Base-by-base conservation (phyloP, 2,888 invertebrate species). In the Thera obeliscata region DNA sequence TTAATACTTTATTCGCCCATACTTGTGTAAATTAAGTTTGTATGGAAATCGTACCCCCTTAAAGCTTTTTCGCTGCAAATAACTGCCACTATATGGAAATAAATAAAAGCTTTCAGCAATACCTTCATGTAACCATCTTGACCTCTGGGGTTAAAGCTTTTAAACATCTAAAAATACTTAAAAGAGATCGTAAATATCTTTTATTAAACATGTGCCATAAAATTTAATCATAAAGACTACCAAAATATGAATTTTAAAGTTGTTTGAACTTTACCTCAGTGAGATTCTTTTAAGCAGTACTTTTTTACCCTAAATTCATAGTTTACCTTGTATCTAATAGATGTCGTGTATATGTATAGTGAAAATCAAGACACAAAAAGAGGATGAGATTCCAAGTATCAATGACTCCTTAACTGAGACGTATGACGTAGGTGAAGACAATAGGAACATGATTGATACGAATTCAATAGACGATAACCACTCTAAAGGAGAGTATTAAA, bases 391-490 rank as follows among this genome's bases (percentile, higher is more conserved):
- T 58, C 22, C 46, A 59, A 59, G 55, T 54, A 62, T 56, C 66
- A 71, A 66, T 74, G 69, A 73, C 68, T 67, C 70, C 71, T 74
- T 56, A 65, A 61, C 54, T 68, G 70, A 74, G 59, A 61, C 67
- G n/a, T 64, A 69, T 87, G 86, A 87, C 87, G 87, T 78, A 83
- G 81, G 73, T 67, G 38, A 60, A 77, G 76, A 87, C 87, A 87
- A 87, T 87, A 70, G 74, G 81, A 70, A 61, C 70, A 71, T 72
- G 76, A 76, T 77, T 69, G 72, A 76, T 74, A 74, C 67, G 73
- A 72, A 73, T 73, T 81, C 72, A 86, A 85, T 84, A 74, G 80
- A 72, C 77, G 63, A 85, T 85, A 76, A 75, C 56, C 54, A 71
- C 78, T 67, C 65, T 72, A 77, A 69, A 79, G 81, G 72, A 61